Evolutionary conservation across 2,888 invertebrate genomes (phyloP).

Genomic region (Platerodrilus igneus): DNA sequence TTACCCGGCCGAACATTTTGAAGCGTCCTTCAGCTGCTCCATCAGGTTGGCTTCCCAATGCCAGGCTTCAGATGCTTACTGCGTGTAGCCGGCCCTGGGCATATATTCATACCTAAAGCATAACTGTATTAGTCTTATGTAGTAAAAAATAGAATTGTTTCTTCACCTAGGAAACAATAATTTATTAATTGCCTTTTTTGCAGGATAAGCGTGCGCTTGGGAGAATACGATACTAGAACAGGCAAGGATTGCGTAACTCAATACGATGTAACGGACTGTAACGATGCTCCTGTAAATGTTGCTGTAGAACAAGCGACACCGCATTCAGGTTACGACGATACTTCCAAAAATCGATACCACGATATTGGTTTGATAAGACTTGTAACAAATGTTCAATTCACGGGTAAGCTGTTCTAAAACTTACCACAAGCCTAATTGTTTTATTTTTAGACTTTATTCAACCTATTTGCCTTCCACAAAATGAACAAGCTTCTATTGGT

Average conservation of each 20-base stretch:
- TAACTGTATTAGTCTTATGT: too few relatives aligned
- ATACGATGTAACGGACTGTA: conserved; percentile 31
- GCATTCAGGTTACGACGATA: conserved; percentile 35
- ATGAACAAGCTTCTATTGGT: conserved; percentile 26
- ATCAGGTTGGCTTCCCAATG: too few relatives aligned
- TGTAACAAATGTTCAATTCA: conserved; percentile 44
- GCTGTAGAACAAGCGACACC: conserved; percentile 33
- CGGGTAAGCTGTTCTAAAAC: conserved; percentile 40
- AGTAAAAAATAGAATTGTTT: too few relatives aligned
- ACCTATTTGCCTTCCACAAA: conserved; percentile 24
- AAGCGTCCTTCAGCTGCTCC: too few relatives aligned
- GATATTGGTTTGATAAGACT: conserved; percentile 51
- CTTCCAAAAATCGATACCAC: conserved; percentile 28
- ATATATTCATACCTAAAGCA: too few relatives aligned
- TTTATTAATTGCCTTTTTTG: too few relatives aligned
- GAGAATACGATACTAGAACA: conserved; percentile 49
- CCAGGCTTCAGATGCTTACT: too few relatives aligned
- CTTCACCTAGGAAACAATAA: too few relatives aligned
- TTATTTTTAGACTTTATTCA: conserved; percentile 18
- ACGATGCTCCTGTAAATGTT: conserved; percentile 34
- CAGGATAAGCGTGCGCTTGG: conserved; percentile 43
- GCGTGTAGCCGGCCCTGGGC: too few relatives aligned
- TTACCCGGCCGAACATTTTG: too few relatives aligned
- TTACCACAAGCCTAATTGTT: conserved; percentile 4
- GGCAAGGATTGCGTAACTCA: conserved; percentile 45